Percentiles rank a stretch among this genome's conserved stretches.
phyloP scores from a whole-genome alignment of 92 coral and sea anemone genomes.

The Parazoanthus darwini region DNA sequence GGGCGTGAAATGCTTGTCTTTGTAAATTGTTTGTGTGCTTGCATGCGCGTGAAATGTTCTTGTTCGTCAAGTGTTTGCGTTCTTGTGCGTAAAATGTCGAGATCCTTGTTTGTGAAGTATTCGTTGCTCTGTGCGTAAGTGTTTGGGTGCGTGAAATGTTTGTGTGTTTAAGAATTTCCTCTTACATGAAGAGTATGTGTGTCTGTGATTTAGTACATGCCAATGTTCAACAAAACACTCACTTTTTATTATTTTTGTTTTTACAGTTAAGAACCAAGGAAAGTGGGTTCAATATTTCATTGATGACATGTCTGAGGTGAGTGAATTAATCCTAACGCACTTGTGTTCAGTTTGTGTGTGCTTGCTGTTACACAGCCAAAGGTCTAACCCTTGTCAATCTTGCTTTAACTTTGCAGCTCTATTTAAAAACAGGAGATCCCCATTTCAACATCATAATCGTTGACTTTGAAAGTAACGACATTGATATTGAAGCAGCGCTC shows the following conservation, averaged over 20 bases:
- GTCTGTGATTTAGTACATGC: background rate
- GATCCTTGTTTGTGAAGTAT: background rate
- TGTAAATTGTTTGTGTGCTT: too few relatives aligned
- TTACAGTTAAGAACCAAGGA: conserved; percentile 94
- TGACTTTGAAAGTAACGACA: conserved; percentile 91
- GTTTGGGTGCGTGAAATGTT: background rate
- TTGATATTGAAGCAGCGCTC: conserved; percentile 80
- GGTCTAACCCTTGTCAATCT: background rate
- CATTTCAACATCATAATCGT: conserved; percentile 90
- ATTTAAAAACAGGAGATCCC: conserved; percentile 74
- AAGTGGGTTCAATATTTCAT: conserved; percentile 97
- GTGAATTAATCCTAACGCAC: background rate
- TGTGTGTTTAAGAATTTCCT: background rate
- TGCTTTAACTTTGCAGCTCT: conserved; percentile 60
- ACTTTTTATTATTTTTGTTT: background rate
- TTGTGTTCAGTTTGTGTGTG: background rate
- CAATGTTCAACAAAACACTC: background rate
- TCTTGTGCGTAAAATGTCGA: background rate
- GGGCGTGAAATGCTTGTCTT: background rate
- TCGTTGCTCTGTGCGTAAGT: background rate
- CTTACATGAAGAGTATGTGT: background rate
- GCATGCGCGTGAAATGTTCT: too few relatives aligned
- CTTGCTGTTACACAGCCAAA: background rate
- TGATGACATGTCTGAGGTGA: conserved; percentile 94
- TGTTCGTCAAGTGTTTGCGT: background rate